Base-by-base conservation (phyloP, 2,888 invertebrate genomes). In the Eledone cirrhosa region DNA sequence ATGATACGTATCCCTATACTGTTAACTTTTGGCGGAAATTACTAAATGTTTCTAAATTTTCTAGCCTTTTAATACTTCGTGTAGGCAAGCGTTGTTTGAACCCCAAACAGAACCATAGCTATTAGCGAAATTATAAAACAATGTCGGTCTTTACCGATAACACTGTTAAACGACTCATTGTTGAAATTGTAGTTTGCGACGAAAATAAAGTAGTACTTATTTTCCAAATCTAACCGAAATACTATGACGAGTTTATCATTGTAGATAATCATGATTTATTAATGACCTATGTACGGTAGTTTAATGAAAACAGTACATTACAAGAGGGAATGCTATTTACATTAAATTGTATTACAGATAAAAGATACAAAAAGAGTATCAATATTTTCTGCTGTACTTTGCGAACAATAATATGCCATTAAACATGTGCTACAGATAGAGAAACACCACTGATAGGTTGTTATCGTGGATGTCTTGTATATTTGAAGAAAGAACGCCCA, bases 351-450 rank as follows among this genome's bases (percentile, higher is more conserved):
- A 24, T 59, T 65, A 65, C 13, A 65, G 22, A 16, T 24, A 65
- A 22, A 65, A 65, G n/a, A 65, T 13, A n/a, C 14, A 13, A 13
- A n/a, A n/a, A n/a, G n/a, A n/a, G n/a, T n/a, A 65, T 65, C n/a
- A n/a, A 24, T 65, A 65, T 65, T 65, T 65, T n/a, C n/a, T n/a
- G 65, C n/a, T n/a, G n/a, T 65, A 24, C n/a, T 65, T 65, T 65
- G 65, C 65, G n/a, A 59, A 59, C 0, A 59, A n/a, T 14, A 59
- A n/a, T 14, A 19, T 4, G 4, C 4, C 13, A n/a, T 7, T 19
- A 59, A 63, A n/a, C 14, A 65, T n/a, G 8, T 8, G n/a, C 65
- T n/a, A 0, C 65, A n/a, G 8, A 65, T 65, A 8, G 8, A 65
- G 65, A 4, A 65, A 0, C n/a, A 65, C n/a, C 4, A 65, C 19